Evolutionary conservation across 2,797 vertebrate genomes (phyloP).

Genomic region (Micromesistius poutassou): DNA sequence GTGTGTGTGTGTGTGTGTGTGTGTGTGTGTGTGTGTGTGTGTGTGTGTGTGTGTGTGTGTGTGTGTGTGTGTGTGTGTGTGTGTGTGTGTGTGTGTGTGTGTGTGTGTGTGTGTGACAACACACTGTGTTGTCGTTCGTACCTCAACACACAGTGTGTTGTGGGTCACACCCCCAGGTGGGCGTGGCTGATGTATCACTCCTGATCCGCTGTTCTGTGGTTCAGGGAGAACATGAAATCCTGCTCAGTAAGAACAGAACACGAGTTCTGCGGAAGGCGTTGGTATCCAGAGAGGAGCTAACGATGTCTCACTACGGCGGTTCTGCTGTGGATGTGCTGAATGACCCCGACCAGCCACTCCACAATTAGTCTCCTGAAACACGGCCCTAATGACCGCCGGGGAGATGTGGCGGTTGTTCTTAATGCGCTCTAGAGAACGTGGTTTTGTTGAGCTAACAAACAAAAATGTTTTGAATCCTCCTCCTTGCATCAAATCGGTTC

Average conservation of each 20-base stretch:
- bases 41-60: slow-evolving; percentile 16
- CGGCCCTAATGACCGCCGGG: background rate
- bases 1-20: slow-evolving; percentile 4
- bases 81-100: slow-evolving; percentile 17
- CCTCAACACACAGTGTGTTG: too few species aligned
- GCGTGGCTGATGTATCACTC: background rate
- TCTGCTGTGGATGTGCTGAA: background rate
- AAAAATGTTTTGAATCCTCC: background rate
- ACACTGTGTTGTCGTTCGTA: too few species aligned
- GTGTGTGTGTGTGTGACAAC: background rate
- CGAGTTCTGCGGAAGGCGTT: background rate
- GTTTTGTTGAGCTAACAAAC: slow-evolving; percentile 1
- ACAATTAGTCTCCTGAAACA: background rate
- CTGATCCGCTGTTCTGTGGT: background rate
- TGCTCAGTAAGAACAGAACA: background rate
- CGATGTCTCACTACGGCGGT: background rate
- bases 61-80: slow-evolving; percentile 2
- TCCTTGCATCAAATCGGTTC: background rate
- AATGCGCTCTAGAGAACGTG: background rate
- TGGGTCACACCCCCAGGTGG: background rate
- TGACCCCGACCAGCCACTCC: background rate
- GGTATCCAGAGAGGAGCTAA: background rate
- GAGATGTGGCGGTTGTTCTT: background rate
- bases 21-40: slow-evolving; percentile 10
- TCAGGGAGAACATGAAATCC: background rate